Conservation (phyloP, 2,888 invertebrate genomes). For the Meiosimyza decipiens region DNA sequence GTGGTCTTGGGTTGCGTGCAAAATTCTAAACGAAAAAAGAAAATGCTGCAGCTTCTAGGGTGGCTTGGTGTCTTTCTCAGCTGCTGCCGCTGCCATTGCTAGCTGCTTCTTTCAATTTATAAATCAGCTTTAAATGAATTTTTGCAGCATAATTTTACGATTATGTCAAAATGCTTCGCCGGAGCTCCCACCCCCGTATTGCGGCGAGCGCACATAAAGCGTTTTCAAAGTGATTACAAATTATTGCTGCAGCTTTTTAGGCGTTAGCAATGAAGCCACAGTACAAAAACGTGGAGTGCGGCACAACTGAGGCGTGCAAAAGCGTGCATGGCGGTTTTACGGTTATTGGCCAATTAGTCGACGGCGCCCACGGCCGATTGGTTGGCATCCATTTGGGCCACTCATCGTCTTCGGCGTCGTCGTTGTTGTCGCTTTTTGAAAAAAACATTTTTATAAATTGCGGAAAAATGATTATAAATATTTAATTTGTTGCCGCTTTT, state of each 20-base stretch:
- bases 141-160: slow-evolving; percentile 15
- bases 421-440: too few species aligned
- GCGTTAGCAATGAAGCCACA: background rate
- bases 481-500: slow-evolving; percentile 6
- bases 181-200: background rate
- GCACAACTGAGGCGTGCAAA: background rate
- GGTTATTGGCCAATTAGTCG: slow-evolving; percentile 5
- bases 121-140: slow-evolving; percentile 24
- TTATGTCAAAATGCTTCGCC: slow-evolving; percentile 1
- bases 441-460: slow-evolving; percentile 6
- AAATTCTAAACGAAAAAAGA: background rate
- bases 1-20: background rate
- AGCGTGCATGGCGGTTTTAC: background rate
- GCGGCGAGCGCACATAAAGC: slow-evolving; percentile 10
- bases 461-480: slow-evolving; percentile 17
- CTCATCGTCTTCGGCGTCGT: too few species aligned
- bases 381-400: background rate
- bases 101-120: slow-evolving; percentile 17
- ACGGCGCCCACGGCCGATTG: background rate
- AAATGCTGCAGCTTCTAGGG: background rate
- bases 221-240: slow-evolving; percentile 25
- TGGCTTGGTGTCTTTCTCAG: background rate
- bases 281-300: background rate
- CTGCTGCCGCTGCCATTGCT: background rate
- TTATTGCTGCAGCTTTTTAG: slow-evolving; percentile 25